phyloP scores from a whole-genome alignment of 2,797 vertebrate genomes.

The Catostomus latipinnis region DNA sequence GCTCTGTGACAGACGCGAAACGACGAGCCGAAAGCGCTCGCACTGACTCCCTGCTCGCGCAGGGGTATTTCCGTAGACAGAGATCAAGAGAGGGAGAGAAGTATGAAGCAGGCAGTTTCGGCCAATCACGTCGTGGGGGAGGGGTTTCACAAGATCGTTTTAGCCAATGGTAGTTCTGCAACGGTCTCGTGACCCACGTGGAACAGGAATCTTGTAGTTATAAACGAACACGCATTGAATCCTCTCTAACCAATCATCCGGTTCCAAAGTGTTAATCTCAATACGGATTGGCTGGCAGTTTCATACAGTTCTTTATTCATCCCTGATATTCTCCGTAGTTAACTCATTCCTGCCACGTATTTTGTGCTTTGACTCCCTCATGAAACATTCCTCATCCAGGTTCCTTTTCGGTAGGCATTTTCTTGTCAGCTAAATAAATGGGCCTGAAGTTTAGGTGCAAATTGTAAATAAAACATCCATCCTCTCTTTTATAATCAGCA shows the following conservation, averaged over 20 bases:
- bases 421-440: constrained; percentile 46
- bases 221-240: constrained; percentile 59
- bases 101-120: not conserved
- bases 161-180: constrained; percentile 61
- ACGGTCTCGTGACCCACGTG: constrained; percentile 73
- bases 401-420: constrained; percentile 42
- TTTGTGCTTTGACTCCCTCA: constrained; percentile 60
- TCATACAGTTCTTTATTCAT: constrained; percentile 76
- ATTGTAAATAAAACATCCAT: constrained; percentile 46
- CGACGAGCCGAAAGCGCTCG: constrained; percentile 68
- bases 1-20: constrained; percentile 69
- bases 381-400: constrained; percentile 42
- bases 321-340: constrained; percentile 72
- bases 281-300: constrained; percentile 74
- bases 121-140: constrained; percentile 68
- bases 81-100: constrained; percentile 69
- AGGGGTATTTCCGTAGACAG: constrained; percentile 74
- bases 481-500: constrained; percentile 40
- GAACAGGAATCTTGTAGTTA: constrained; percentile 64
- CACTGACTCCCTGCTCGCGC: constrained; percentile 66
- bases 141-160: constrained; percentile 42
- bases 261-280: constrained; percentile 76
- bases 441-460: constrained; percentile 42
- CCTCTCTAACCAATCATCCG: constrained; percentile 70
- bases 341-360: constrained; percentile 75